A percentile compares a stretch with the other conserved stretches of the same genome.
Conservation (phyloP, 2,888 invertebrate genomes). For the Zaprionus obscuricornis region DNA sequence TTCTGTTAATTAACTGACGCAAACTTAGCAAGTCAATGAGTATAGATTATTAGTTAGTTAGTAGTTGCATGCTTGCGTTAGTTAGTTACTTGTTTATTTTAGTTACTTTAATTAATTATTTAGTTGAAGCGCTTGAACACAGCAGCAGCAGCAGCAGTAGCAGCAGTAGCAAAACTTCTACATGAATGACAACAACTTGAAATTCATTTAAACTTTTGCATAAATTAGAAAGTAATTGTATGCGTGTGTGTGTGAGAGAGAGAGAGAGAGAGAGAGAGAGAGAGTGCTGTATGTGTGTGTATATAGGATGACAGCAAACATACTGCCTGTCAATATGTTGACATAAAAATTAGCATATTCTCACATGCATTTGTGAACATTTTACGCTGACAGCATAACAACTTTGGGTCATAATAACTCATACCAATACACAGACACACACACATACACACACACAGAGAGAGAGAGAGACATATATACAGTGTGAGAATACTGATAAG, state of each 20-base stretch:
- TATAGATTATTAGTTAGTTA: no score
- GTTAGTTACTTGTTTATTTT: no score
- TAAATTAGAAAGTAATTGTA: slow-evolving; percentile 43
- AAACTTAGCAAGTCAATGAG: no score
- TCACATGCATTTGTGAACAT: slow-evolving; percentile 3
- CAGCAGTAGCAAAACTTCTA: neutral
- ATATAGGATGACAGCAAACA: slow-evolving; percentile 14
- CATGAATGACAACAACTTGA: neutral
- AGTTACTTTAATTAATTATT: neutral
- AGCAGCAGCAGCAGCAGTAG: neutral
- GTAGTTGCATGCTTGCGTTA: no score
- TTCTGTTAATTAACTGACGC: no score
- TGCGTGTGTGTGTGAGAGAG: slow-evolving; percentile 15
- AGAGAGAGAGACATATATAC: slow-evolving; percentile 13
- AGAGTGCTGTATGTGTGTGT: slow-evolving; percentile 24
- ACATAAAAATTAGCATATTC: slow-evolving; percentile 68
- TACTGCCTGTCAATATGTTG: slow-evolving; percentile 66
- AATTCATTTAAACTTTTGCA: slow-evolving; percentile 39
- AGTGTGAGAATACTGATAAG: slow-evolving; percentile 29
- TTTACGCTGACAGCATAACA: slow-evolving; percentile 26
- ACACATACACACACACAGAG: slow-evolving; percentile 5
- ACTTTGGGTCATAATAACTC: slow-evolving; percentile 46
- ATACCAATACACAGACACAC: slow-evolving; percentile 10
- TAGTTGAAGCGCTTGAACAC: slow-evolving; percentile 14
- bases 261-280: slow-evolving; percentile 8